Evolutionary conservation across 2,113 vertebrate genomes (phyloP).

Genomic region (Poecile atricapillus): DNA sequence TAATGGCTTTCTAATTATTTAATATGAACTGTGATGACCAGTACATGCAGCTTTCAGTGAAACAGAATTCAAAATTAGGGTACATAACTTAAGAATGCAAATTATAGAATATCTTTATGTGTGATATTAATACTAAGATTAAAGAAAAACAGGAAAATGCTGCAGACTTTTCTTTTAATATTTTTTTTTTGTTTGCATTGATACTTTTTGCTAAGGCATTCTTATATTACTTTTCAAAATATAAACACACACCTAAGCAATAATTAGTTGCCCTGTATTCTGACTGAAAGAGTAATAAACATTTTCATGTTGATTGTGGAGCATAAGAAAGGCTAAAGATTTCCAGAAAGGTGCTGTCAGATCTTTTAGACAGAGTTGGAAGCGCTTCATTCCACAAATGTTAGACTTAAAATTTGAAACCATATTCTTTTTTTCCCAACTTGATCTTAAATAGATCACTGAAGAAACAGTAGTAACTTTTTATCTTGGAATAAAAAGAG

Average conservation of each 20-base stretch:
- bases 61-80: not conserved
- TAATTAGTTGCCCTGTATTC: not conserved
- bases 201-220: not conserved
- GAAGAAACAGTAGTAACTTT: not conserved
- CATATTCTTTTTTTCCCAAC: not conserved
- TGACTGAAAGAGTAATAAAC: not conserved
- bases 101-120: not conserved
- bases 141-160: not conserved
- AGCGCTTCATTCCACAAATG: not conserved
- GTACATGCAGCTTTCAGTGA: not conserved
- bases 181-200: not conserved
- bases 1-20: not conserved
- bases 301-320: not conserved
- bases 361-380: not conserved
- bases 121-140: not conserved
- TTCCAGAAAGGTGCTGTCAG: not conserved
- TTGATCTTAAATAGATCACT: not conserved
- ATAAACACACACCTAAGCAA: not conserved
- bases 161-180: not conserved
- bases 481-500: too few species aligned
- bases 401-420: not conserved
- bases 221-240: not conserved
- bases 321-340: not conserved
- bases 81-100: not conserved
- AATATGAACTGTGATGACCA: not conserved